phyloP scores from a whole-genome alignment of 1,140 invertebrate genomes.

The Pseudachorutes palmiensis region DNA sequence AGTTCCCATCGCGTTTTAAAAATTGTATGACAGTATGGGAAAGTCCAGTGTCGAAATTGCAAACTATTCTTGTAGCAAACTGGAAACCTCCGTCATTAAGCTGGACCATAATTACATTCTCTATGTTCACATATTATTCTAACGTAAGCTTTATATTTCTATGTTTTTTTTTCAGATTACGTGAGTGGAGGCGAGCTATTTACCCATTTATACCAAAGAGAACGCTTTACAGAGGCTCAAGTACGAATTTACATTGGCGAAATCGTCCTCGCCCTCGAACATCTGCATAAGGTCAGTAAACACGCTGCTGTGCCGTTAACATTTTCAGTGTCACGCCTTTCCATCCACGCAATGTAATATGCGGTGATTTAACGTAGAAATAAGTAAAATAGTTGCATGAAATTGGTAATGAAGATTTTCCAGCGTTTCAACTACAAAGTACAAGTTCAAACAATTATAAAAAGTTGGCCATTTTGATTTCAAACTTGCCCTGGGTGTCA shows the following conservation, averaged over 20 bases:
- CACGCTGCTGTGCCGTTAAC: not conserved
- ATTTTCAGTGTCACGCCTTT: not conserved
- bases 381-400: no score
- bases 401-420: no score
- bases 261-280: slow-evolving; percentile 81
- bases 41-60: not conserved
- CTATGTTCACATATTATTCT: not conserved
- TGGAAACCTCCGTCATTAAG: not conserved
- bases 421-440: no score
- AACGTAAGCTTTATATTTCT: slow-evolving; percentile 16
- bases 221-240: slow-evolving; percentile 73
- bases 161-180: slow-evolving; percentile 63
- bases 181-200: slow-evolving; percentile 87
- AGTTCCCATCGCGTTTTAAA: not conserved
- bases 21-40: not conserved
- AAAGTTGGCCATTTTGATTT: no score
- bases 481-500: no score
- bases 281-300: slow-evolving; percentile 68
- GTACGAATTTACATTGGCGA: slow-evolving; percentile 84
- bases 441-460: no score
- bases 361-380: no score
- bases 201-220: slow-evolving; percentile 79
- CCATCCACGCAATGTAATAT: no score
- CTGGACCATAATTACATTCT: not conserved
- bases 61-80: not conserved